Evolutionary conservation across 1,140 invertebrate species (phyloP), one percentile per base, ranked within the genome.

Genomic region (Bombus soroeensis): DNA sequence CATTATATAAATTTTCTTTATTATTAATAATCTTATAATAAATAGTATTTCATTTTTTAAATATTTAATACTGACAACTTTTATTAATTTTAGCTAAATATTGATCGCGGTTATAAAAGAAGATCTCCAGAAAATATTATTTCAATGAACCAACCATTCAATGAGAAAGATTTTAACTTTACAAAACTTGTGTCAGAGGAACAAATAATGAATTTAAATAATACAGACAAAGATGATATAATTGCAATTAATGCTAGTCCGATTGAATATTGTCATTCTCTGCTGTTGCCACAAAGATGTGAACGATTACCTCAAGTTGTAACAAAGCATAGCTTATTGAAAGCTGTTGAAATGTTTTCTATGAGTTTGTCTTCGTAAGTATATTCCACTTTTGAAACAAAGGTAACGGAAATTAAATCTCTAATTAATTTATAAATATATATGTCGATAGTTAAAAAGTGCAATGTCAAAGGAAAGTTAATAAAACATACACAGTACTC

Each of bases 171-270:
- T 79, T 98, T 98, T 91, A 97, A 97, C 94, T 98, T 98, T 88
- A 97, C 95, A 5, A 96, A 97, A 94, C 94, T 97, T 77, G 92
- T 94, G 34, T 39, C 93, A 32, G 89, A 95, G 87, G 97, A 98
- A 94, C 95, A 97, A 76, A 90, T 97, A 64, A 95, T 96, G 87
- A 86, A 95, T 47, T 86, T 95, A 78, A 90, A 91, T 76, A 88
- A 92, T 85, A 86, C 87, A 59, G 85, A 91, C 79, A 87, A 90
- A 73, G 92, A 94, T 83, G 93, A 96, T 87, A 85, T 91, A 71
- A 87, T 96, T 94, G 80, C 97, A 47, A 96, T 97, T 53, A 98
- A 98, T 95, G 96, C 96, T 6, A 98, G 97, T 92, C 97, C 97
- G 4, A 94, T 98, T 87, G 96, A 97, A 87, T 95, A 94, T 86